Conservation (phyloP, 1,140 invertebrate species). For the Psix sp. region DNA sequence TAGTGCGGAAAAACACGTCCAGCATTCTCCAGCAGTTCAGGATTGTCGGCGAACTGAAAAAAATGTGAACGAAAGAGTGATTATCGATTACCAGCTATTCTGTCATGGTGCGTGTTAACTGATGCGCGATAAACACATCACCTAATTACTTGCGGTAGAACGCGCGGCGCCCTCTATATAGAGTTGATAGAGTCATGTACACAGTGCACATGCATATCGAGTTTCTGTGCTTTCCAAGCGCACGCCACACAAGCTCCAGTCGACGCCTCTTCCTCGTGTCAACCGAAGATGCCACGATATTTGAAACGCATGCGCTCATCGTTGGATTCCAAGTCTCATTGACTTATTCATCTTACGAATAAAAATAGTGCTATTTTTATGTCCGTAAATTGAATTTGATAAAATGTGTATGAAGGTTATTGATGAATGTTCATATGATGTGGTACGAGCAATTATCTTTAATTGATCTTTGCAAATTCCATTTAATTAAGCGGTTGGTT, state of each 20-base stretch:
- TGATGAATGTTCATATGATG: no score
- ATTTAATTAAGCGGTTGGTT: no score
- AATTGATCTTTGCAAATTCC: no score
- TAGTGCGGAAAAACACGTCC: conserved; percentile 32
- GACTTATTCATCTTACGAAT: conserved; percentile 18
- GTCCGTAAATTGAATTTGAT: no score
- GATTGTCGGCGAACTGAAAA: conserved; percentile 66
- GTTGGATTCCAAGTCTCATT: conserved; percentile 22
- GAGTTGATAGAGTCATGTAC: conserved; percentile 51
- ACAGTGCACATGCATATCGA: conserved; percentile 54
- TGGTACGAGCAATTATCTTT: no score
- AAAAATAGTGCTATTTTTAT: background rate
- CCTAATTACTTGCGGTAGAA: conserved; percentile 73
- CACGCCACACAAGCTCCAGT: conserved; percentile 20
- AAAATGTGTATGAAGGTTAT: no score
- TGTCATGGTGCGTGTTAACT: conserved; percentile 63
- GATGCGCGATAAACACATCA: conserved; percentile 73
- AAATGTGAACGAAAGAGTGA: conserved; percentile 61
- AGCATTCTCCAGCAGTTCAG: conserved; percentile 29
- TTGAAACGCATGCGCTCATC: conserved; percentile 20
- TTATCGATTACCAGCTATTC: conserved; percentile 70
- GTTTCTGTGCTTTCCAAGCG: conserved; percentile 43
- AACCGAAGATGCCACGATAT: conserved; percentile 18
- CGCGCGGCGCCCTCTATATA: conserved; percentile 60
- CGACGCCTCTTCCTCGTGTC: conserved; percentile 31